Conservation (phyloP, 2,797 vertebrate species). For the Babyrousa celebensis region DNA sequence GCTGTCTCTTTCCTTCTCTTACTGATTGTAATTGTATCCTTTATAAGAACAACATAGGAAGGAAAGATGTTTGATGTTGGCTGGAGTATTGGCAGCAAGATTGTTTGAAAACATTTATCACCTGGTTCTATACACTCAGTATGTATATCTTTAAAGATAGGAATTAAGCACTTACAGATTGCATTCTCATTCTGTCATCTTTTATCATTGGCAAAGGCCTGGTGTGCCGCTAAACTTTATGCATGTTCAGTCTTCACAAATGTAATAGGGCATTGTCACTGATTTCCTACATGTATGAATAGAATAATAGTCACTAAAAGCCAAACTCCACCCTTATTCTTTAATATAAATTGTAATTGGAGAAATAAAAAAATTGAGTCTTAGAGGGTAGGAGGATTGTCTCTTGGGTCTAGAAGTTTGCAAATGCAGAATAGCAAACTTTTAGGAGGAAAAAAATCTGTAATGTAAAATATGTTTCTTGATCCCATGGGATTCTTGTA, state of each 20-base stretch:
- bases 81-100: not conserved
- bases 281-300: not conserved
- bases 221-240: not conserved
- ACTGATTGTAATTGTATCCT: slow-evolving; percentile 6
- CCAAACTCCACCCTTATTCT: not conserved
- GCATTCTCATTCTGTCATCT: not conserved
- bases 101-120: not conserved
- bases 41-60: not conserved
- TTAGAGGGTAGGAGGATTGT: slow-evolving; percentile 26
- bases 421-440: slow-evolving; percentile 2
- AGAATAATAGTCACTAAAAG: slow-evolving; percentile 4
- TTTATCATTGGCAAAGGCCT: slow-evolving; percentile 35
- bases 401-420: slow-evolving; percentile 12
- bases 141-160: not conserved
- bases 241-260: not conserved
- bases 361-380: not conserved
- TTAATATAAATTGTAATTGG: slow-evolving; percentile 37
- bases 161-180: slow-evolving; percentile 17
- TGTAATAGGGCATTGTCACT: not conserved
- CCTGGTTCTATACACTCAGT: not conserved
- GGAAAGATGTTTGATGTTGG: not conserved
- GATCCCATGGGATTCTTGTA: slow-evolving; percentile 24
- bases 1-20: slow-evolving; percentile 13
- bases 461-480: not conserved
- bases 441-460: not conserved